Percentiles rank a stretch among this genome's conserved stretches.
Conservation (phyloP, 2,113 vertebrate species). For the Thunnus thynnus region DNA sequence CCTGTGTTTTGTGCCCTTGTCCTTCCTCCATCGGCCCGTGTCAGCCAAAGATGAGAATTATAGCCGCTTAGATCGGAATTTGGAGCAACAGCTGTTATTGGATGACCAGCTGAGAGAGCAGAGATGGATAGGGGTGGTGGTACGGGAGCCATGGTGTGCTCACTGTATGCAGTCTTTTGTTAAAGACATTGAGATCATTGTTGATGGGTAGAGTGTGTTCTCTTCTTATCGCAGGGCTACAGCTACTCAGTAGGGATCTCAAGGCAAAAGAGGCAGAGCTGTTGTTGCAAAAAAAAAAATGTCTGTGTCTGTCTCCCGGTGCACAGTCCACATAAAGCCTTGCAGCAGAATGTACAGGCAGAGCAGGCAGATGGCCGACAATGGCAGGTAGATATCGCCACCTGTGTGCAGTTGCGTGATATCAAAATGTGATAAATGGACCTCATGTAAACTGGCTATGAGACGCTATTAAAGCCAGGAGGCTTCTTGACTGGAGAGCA, state of each 20-base stretch:
- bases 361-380: conserved; percentile 45
- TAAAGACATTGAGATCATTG: conserved; percentile 68
- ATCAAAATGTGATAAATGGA: conserved; percentile 38
- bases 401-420: conserved; percentile 20
- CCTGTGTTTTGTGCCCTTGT: conserved; percentile 69
- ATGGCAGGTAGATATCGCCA: conserved; percentile 33
- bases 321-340: conserved; percentile 19
- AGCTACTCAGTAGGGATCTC: conserved; percentile 52
- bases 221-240: conserved; percentile 56
- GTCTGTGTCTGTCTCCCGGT: conserved; percentile 26
- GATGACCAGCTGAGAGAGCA: conserved; percentile 53
- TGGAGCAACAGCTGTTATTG: conserved; percentile 75
- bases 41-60: conserved; percentile 66
- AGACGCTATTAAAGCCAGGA: conserved; percentile 23
- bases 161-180: conserved; percentile 59
- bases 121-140: conserved; percentile 47
- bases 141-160: conserved; percentile 34
- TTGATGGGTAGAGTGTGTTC: conserved; percentile 65
- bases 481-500: background rate
- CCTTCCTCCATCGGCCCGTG: conserved; percentile 48
- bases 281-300: conserved; percentile 17
- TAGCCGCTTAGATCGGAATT: conserved; percentile 67
- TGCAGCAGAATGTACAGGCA: conserved; percentile 2
- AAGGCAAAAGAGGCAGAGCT: conserved; percentile 48
- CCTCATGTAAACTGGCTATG: conserved; percentile 9